These are phyloP conservation scores for Xanthorhoe spadicearia DNA, from an alignment of 2,888 invertebrate species.

Conservation along the genomic window DNA sequence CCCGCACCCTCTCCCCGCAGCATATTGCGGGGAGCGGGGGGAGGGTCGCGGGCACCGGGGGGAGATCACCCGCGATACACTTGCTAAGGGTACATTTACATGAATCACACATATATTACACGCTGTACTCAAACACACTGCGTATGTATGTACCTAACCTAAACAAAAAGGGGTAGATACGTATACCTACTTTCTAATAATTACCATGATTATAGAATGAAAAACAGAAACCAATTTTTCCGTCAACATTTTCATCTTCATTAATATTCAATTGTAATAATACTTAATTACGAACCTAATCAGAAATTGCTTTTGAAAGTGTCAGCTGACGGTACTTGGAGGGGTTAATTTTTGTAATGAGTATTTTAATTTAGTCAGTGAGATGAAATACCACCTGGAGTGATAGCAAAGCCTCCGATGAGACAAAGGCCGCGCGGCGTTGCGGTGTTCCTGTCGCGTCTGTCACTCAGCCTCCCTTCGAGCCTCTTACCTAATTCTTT, in stretches of 20 bases:
- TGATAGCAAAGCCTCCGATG: slow-evolving; percentile 73
- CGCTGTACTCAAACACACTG: slow-evolving; percentile 70
- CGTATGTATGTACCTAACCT: slow-evolving; percentile 79
- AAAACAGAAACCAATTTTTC: slow-evolving; percentile 16
- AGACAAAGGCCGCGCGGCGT: slow-evolving; percentile 63
- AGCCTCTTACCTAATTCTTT: slow-evolving; percentile 73
- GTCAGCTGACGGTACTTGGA: slow-evolving; percentile 38
- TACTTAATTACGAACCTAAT: slow-evolving; percentile 23
- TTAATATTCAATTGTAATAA: slow-evolving; percentile 27
- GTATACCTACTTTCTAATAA: slow-evolving; percentile 64
- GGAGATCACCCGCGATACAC: slow-evolving; percentile 78
- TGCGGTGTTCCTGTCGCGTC: slow-evolving; percentile 55
- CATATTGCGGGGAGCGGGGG: slow-evolving; percentile 65
- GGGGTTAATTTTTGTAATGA: slow-evolving; percentile 18
- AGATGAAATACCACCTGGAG: slow-evolving; percentile 54
- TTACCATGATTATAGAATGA: slow-evolving; percentile 32
- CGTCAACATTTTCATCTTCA: slow-evolving; percentile 16
- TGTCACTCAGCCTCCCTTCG: slow-evolving; percentile 32
- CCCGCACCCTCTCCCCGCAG: slow-evolving; percentile 58
- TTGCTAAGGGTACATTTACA: slow-evolving; percentile 81
- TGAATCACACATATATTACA: slow-evolving; percentile 81
- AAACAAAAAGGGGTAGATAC: slow-evolving; percentile 70
- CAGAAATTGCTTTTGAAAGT: slow-evolving; percentile 25
- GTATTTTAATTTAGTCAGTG: slow-evolving; percentile 54
- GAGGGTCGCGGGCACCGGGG: slow-evolving; percentile 56